Base-by-base conservation (phyloP, 1,140 invertebrate genomes). In the Monochamus saltuarius region DNA sequence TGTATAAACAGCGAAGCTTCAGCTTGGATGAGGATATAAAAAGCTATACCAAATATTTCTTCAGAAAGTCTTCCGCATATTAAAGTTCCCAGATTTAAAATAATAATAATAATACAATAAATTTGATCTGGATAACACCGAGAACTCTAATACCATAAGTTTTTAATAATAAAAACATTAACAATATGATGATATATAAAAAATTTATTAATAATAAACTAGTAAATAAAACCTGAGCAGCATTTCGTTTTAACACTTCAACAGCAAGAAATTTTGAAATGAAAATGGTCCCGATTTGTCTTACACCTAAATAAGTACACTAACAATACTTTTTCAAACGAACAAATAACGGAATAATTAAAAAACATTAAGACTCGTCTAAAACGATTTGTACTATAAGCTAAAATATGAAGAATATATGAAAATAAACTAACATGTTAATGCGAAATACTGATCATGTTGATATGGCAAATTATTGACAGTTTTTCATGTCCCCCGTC, bases 371-470 rank as follows among this genome's bases (percentile, higher is more conserved):
- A 50, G 43, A 63, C 35, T 29, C 19, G 9, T 34, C 13, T 22
- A 58, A 52, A 45, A 56, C 22, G 57, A 13, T 64, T 61, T 61
- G 39, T 59, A 60, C 40, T 46, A 59, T 35, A 37, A 34, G 13
- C 49, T 56, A 61, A 36, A 58, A 22, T 29, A 55, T 3, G 38
- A 38, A 58, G 10, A 6, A n/a, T 34, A 45, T 14, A 43, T 22
- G 16, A 55, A 17, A 38, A 42, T 13, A 39, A 39, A 61, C 22
- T 19, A 49, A 47, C 17, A 55, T 62, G 11, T 47, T 17, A 45
- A 52, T 39, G 45, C 60, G 62, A 69, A 69, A 66, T 64, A 69
- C 62, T 66, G 53, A 60, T 58, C 66, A 65, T 58, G 49, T 61
- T 62, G 60, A 68, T 65, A 65, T 68, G 66, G 63, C 66, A 65